These are phyloP conservation scores for Patagioenas fasciata DNA, from an alignment of 2,113 vertebrate species.

Conservation along the genomic window DNA sequence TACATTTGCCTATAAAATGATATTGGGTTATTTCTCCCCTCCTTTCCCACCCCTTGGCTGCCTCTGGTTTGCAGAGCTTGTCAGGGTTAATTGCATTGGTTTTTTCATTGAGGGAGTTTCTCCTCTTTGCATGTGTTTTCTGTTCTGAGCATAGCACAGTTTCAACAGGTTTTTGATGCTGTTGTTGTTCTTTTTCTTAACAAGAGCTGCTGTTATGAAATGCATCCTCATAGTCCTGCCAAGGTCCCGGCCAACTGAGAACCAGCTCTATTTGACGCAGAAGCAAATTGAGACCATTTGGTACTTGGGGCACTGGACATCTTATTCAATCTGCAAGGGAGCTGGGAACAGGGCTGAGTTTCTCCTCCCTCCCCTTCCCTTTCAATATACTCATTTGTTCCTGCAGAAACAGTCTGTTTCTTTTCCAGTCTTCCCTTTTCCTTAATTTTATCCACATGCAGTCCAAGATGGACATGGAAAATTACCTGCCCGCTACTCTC, in stretches of 20 bases:
- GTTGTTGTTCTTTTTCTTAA: slow-evolving; percentile 21
- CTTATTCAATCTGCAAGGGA: neutral
- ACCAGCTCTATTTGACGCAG: slow-evolving; percentile 21
- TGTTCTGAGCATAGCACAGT: slow-evolving; percentile 6
- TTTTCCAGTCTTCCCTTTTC: neutral
- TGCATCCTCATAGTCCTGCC: neutral
- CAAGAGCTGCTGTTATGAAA: slow-evolving; percentile 48
- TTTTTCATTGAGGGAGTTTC: neutral
- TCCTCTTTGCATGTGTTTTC: slow-evolving; percentile 40
- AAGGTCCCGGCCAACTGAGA: neutral
- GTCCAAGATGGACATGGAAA: neutral
- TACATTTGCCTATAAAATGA: neutral
- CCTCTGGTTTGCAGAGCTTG: neutral
- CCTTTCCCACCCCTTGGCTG: neutral
- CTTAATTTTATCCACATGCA: neutral
- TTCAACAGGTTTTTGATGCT: slow-evolving; percentile 46
- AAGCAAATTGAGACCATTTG: slow-evolving; percentile 55
- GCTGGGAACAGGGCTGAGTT: neutral
- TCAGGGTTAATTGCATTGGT: neutral
- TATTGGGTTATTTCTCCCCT: neutral
- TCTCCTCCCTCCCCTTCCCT: slow-evolving; percentile 13
- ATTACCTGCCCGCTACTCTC: neutral
- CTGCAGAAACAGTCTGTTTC: neutral
- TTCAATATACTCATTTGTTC: neutral
- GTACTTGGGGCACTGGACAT: slow-evolving; percentile 16